These are phyloP conservation scores for Panthera tigris DNA, from an alignment of 2,113 vertebrate species.

Conservation along the genomic window DNA sequence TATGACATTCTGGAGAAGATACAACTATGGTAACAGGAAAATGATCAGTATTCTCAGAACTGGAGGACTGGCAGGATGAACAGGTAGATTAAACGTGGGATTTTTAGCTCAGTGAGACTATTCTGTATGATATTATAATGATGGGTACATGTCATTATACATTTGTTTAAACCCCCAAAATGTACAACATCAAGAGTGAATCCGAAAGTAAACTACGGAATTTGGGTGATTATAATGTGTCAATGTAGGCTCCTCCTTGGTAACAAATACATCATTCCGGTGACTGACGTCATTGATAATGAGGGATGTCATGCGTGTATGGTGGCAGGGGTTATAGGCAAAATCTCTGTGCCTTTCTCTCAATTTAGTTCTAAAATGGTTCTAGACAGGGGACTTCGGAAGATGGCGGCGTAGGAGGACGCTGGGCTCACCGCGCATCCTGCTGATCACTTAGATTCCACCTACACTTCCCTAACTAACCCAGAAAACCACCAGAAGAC, in stretches of 20 bases:
- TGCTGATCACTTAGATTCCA: too few species aligned
- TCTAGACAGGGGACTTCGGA: background rate
- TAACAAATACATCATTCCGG: background rate
- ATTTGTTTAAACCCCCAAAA: background rate
- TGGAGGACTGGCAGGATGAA: too few species aligned
- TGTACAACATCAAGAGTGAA: background rate
- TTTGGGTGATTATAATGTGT: too few species aligned
- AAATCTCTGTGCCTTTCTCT: background rate
- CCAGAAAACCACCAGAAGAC: too few species aligned
- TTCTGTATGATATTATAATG: background rate
- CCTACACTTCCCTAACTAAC: too few species aligned
- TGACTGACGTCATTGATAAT: background rate
- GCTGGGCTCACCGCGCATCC: too few species aligned
- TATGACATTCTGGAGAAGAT: background rate
- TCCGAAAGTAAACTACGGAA: background rate
- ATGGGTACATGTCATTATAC: background rate
- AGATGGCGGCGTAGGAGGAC: too few species aligned
- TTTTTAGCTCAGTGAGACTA: background rate
- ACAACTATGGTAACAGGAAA: background rate
- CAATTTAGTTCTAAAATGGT: background rate
- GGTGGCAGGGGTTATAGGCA: too few species aligned
- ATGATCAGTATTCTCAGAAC: background rate
- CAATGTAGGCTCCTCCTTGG: background rate
- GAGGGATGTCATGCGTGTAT: too few species aligned
- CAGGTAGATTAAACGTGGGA: background rate